Evolutionary conservation across 2,888 invertebrate species (phyloP).

Genomic region (Eurytoma californica): DNA sequence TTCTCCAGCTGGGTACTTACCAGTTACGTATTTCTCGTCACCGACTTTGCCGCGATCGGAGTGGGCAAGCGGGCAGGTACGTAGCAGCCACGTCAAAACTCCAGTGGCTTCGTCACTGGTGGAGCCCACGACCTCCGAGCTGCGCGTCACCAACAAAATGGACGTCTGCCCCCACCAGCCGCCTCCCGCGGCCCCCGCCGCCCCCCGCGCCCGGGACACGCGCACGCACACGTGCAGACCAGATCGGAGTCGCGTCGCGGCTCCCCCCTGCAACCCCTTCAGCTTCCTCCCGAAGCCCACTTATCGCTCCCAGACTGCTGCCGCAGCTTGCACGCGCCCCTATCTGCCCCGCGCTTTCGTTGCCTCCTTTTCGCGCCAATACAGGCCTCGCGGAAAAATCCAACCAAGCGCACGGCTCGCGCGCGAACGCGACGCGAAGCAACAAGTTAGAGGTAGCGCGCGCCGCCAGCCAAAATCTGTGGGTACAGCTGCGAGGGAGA

Average conservation of each 20-base stretch:
- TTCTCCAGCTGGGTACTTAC: constrained; percentile 82
- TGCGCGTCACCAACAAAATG: constrained; percentile 61
- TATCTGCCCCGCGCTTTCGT: neutral
- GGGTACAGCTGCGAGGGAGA: neutral
- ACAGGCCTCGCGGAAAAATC: neutral
- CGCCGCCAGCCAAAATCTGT: neutral
- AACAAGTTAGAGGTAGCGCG: constrained; percentile 29
- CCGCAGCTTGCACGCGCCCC: neutral
- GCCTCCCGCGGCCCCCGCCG: neutral
- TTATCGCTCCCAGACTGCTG: neutral
- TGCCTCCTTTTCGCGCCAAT: neutral
- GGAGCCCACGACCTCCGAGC: constrained; percentile 71
- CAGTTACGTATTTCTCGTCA: constrained; percentile 97
- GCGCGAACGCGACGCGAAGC: neutral
- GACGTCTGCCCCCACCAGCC: constrained; percentile 45
- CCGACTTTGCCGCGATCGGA: constrained; percentile 94
- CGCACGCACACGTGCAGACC: constrained; percentile 48
- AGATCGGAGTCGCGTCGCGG: neutral
- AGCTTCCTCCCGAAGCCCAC: neutral
- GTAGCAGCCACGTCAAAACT: constrained; percentile 95
- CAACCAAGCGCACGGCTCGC: neutral
- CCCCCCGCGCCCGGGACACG: constrained; percentile 25
- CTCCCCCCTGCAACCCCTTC: neutral
- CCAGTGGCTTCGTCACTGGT: constrained; percentile 90
- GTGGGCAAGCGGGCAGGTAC: constrained; percentile 94